Evolutionary conservation across 2,113 vertebrate species (phyloP).

Genomic region (Garra rufa): DNA sequence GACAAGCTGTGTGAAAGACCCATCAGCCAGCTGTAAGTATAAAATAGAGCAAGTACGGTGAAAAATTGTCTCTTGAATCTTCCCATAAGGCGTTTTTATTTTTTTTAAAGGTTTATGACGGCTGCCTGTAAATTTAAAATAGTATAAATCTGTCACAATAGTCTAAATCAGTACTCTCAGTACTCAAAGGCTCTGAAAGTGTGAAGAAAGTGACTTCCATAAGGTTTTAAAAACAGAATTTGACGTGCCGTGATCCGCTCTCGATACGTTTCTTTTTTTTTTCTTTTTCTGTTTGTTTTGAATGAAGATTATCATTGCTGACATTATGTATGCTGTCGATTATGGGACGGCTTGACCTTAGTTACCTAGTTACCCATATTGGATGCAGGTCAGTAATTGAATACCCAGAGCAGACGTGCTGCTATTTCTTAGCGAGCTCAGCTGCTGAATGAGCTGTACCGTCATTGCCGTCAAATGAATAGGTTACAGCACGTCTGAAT

Average conservation of each 20-base stretch:
- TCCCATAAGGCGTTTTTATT: neutral
- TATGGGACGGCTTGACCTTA: constrained; percentile 57
- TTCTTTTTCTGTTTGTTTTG: neutral
- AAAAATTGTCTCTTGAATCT: neutral
- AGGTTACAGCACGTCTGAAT: constrained; percentile 52
- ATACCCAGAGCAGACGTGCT: constrained; percentile 49
- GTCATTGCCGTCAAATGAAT: constrained; percentile 54
- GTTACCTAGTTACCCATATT: constrained; percentile 59
- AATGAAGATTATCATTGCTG: constrained; percentile 54
- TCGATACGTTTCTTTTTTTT: constrained; percentile 14
- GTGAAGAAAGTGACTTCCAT: neutral
- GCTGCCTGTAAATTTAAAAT: neutral
- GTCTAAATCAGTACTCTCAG: neutral
- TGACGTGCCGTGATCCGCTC: neutral
- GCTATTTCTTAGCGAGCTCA: constrained; percentile 41
- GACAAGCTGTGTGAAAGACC: neutral
- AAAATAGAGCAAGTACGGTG: constrained; percentile 18
- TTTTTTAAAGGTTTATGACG: constrained; percentile 16
- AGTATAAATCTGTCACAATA: neutral
- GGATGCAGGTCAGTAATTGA: constrained; percentile 62
- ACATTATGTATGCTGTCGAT: constrained; percentile 62
- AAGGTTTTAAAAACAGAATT: neutral
- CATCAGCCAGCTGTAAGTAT: constrained; percentile 13
- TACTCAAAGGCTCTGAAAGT: neutral
- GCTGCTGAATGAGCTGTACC: constrained; percentile 51